These are phyloP conservation scores for Pomacea canaliculata DNA, from an alignment of 2,888 invertebrate species.

Conservation along the genomic window DNA sequence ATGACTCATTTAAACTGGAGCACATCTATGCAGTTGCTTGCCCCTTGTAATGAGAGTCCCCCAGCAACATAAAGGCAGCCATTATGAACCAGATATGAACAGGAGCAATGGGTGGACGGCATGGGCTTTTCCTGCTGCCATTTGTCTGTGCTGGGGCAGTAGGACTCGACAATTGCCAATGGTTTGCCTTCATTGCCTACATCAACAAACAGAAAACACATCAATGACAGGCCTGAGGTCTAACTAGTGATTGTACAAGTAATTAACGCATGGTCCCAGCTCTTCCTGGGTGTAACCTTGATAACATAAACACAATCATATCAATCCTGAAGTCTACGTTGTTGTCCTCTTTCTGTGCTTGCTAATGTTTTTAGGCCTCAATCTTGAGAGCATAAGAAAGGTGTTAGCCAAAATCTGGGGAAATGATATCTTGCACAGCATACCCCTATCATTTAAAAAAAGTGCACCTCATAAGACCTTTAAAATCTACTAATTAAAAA, in stretches of 20 bases:
- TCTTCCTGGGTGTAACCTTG: neutral
- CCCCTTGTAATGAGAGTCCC: conserved; percentile 63
- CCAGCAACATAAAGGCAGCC: conserved; percentile 60
- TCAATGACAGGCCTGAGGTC: neutral
- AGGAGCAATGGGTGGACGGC: conserved; percentile 63
- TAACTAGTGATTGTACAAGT: neutral
- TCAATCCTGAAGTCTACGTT: neutral
- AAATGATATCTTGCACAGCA: too few species aligned
- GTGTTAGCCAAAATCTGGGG: too few species aligned
- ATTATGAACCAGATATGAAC: conserved; percentile 53
- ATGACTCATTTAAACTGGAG: conserved; percentile 24
- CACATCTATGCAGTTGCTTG: conserved; percentile 56
- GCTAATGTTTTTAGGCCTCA: too few species aligned
- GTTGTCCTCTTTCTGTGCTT: too few species aligned
- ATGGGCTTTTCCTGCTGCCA: conserved; percentile 58
- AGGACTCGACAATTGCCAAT: conserved; percentile 55
- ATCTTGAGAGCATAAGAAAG: too few species aligned
- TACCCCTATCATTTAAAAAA: too few species aligned
- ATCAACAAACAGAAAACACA: conserved; percentile 4
- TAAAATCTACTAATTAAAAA: too few species aligned
- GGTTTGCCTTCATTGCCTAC: conserved; percentile 65
- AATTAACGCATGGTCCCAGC: too few species aligned
- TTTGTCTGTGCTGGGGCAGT: conserved; percentile 52
- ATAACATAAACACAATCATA: neutral
- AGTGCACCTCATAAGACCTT: too few species aligned